A percentile compares a stretch with the other conserved stretches of the same genome.
Evolutionary conservation across 1,140 invertebrate genomes (phyloP).

Genomic region (Forficula auricularia): DNA sequence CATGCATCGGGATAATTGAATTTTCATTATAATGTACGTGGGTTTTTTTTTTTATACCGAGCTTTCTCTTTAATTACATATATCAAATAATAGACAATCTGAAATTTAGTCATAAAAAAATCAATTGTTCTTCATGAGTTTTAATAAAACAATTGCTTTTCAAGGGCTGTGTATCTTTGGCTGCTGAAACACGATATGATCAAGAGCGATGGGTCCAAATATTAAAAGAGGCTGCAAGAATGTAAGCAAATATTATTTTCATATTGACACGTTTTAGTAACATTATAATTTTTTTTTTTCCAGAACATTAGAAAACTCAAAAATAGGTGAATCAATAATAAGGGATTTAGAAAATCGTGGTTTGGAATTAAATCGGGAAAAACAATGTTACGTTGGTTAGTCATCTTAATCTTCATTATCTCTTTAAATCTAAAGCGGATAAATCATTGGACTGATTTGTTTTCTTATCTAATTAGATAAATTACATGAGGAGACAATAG

Average conservation of each 20-base stretch:
- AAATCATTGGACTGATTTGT: conserved; percentile 14
- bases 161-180: conserved; percentile 6
- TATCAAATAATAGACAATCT: too few relatives aligned
- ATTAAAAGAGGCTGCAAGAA: conserved; percentile 9
- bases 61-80: too few relatives aligned
- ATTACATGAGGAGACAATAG: conserved; percentile 17
- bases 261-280: too few relatives aligned
- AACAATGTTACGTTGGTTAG: conserved; percentile 23
- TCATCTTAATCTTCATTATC: conserved; percentile 1
- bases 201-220: conserved; percentile 10
- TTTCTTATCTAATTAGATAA: conserved; percentile 13
- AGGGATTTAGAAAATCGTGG: conserved; percentile 27
- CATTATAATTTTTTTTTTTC: not conserved
- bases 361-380: conserved; percentile 27
- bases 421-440: conserved; percentile 15
- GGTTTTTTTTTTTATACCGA: too few relatives aligned
- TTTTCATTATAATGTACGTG: too few relatives aligned
- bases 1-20: too few relatives aligned
- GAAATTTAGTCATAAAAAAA: too few relatives aligned
- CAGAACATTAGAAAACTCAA: conserved; percentile 28
- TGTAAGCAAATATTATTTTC: too few relatives aligned
- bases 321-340: conserved; percentile 28
- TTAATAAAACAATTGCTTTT: too few relatives aligned
- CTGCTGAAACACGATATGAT: conserved; percentile 7
- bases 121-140: too few relatives aligned